These are phyloP conservation scores for Neopelma chrysocephalum DNA, from an alignment of 2,797 vertebrate genomes.

Conservation along the genomic window DNA sequence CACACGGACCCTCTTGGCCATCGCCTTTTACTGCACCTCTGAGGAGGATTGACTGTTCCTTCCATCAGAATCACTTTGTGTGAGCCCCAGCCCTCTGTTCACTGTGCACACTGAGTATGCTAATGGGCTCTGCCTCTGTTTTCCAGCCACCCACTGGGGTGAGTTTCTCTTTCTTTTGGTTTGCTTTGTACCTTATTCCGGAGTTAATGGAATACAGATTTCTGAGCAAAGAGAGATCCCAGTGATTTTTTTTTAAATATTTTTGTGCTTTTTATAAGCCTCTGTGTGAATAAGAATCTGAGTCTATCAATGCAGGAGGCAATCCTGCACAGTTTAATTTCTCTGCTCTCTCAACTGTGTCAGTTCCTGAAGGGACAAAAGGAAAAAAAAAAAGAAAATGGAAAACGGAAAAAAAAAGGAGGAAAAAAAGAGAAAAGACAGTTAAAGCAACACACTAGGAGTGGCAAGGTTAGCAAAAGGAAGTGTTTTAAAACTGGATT, in stretches of 20 bases:
- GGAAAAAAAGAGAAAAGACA: neutral
- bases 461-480: neutral
- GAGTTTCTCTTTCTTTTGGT: neutral
- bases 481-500: neutral
- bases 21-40: neutral
- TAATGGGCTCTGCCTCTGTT: conserved; percentile 5
- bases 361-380: neutral
- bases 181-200: neutral
- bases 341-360: conserved; percentile 40
- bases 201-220: conserved; percentile 21
- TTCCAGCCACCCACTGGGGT: neutral
- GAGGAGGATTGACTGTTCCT: neutral
- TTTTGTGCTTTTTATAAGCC: neutral
- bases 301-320: neutral
- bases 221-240: neutral
- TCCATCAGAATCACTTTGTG: neutral
- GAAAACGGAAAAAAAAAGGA: neutral
- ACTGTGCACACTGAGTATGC: neutral
- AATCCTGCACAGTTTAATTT: conserved; percentile 20
- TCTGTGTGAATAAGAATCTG: neutral
- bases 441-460: neutral
- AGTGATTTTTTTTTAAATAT: neutral
- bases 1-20: neutral
- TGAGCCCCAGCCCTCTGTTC: neutral
- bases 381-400: neutral